Percentiles rank a stretch among this genome's conserved stretches.
These are phyloP conservation scores for Sphaerodactylus townsendi DNA, from an alignment of 2,113 vertebrate species.

Conservation along the genomic window DNA sequence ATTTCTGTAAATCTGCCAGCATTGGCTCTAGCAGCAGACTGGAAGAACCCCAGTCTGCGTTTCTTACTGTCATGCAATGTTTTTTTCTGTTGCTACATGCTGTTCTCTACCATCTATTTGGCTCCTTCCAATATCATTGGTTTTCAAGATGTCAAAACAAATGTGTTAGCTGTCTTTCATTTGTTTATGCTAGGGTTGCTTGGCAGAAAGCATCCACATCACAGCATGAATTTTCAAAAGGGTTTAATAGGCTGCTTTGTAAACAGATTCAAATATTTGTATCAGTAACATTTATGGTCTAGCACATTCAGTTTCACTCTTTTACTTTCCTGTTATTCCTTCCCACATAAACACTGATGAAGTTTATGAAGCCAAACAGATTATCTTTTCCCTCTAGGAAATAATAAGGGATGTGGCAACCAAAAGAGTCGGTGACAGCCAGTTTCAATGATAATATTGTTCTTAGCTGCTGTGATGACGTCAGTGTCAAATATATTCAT, in stretches of 20 bases:
- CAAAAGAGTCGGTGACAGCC: conserved; percentile 48
- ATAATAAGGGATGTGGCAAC: conserved; percentile 8
- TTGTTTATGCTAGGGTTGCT: conserved; percentile 57
- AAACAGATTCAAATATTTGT: conserved; percentile 68
- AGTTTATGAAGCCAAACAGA: conserved; percentile 66
- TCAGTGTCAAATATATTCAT: background rate
- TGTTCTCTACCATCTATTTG: conserved; percentile 49
- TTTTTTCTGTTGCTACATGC: conserved; percentile 43
- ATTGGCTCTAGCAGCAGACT: conserved; percentile 41
- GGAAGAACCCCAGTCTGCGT: conserved; percentile 38
- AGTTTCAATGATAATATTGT: conserved; percentile 56
- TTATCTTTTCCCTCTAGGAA: conserved; percentile 25
- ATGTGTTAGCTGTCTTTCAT: conserved; percentile 58
- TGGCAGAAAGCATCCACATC: conserved; percentile 55
- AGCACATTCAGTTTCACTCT: conserved; percentile 40
- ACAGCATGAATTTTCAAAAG: conserved; percentile 60
- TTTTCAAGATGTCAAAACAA: conserved; percentile 66
- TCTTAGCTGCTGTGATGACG: conserved; percentile 54
- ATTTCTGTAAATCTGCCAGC: conserved; percentile 45
- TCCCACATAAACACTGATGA: conserved; percentile 67
- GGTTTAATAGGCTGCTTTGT: conserved; percentile 65
- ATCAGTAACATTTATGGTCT: conserved; percentile 57
- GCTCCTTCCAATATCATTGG: conserved; percentile 48
- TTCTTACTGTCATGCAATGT: conserved; percentile 48
- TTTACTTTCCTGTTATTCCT: conserved; percentile 62